A percentile compares a stretch with the other conserved stretches of the same genome.
Evolutionary conservation across 2,797 vertebrate genomes (phyloP).

Genomic region (Ctenopoma multispine): DNA sequence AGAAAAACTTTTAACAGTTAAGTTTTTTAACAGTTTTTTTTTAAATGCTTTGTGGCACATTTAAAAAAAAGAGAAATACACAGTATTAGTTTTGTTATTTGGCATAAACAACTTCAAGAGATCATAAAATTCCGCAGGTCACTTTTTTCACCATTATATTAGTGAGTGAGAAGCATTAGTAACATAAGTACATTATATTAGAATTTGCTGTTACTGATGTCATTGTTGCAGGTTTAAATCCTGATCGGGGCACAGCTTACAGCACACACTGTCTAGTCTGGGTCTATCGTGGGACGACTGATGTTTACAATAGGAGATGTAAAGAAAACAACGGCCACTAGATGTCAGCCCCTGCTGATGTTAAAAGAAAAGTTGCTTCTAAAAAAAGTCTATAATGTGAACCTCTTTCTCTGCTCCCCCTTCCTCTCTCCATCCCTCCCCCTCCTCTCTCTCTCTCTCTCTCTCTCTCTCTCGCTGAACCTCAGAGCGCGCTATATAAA

Average conservation of each 20-base stretch:
- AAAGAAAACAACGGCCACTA: constrained; percentile 55
- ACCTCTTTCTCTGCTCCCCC: constrained; percentile 41
- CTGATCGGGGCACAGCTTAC: too few species aligned
- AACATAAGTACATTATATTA: too few species aligned
- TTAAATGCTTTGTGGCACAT: too few species aligned
- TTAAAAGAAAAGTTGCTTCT: constrained; percentile 70
- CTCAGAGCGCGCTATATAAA: constrained; percentile 74
- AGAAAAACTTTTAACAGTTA: too few species aligned
- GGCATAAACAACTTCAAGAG: neutral
- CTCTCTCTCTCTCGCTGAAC: constrained; percentile 48
- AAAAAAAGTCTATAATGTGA: constrained; percentile 59
- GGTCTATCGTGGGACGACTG: neutral
- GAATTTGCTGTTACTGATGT: too few species aligned
- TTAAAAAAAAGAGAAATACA: too few species aligned
- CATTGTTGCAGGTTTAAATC: too few species aligned
- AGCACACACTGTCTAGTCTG: too few species aligned
- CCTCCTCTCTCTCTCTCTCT: constrained; percentile 25
- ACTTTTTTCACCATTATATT: too few species aligned
- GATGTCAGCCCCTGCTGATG: constrained; percentile 65
- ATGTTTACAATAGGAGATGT: neutral
- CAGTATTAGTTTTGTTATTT: neutral
- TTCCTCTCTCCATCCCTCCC: constrained; percentile 23
- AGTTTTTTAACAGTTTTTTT: too few species aligned
- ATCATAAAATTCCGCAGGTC: neutral
- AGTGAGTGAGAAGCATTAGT: too few species aligned